A percentile compares a stretch with the other conserved stretches of the same genome.
Conservation (phyloP, 2,113 vertebrate species). For the Ibidorhyncha struthersii region DNA sequence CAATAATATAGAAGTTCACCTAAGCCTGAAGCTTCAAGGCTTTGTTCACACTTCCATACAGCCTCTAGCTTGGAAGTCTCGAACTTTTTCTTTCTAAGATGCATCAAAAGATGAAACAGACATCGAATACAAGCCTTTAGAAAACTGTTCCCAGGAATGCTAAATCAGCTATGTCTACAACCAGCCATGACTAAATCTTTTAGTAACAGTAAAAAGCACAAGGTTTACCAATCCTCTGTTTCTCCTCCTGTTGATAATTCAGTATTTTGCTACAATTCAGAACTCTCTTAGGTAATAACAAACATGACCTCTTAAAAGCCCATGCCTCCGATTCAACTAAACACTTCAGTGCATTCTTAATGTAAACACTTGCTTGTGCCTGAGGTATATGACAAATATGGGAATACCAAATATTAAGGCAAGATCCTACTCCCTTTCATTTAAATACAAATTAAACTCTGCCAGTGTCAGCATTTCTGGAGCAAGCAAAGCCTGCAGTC, state of each 20-base stretch:
- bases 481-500: neutral
- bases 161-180: neutral
- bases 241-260: neutral
- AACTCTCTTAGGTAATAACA: neutral
- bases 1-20: neutral
- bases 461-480: neutral
- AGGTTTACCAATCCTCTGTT: neutral
- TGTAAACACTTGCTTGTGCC: neutral
- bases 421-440: neutral
- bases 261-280: neutral
- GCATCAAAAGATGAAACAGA: neutral
- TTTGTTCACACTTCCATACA: neutral
- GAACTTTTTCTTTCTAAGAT: too few species aligned
- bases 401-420: neutral
- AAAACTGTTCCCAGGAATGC: neutral
- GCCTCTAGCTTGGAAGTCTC: neutral
- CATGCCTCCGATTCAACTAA: neutral
- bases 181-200: neutral
- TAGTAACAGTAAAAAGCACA: neutral
- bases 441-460: slow-evolving; percentile 4
- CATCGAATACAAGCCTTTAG: neutral
- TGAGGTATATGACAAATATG: neutral
- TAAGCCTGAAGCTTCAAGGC: neutral
- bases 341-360: neutral
- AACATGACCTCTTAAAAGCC: neutral